Evolutionary conservation across 1,140 invertebrate species (phyloP), one percentile per base, ranked within the genome.

Genomic region (Papilio glaucus): DNA sequence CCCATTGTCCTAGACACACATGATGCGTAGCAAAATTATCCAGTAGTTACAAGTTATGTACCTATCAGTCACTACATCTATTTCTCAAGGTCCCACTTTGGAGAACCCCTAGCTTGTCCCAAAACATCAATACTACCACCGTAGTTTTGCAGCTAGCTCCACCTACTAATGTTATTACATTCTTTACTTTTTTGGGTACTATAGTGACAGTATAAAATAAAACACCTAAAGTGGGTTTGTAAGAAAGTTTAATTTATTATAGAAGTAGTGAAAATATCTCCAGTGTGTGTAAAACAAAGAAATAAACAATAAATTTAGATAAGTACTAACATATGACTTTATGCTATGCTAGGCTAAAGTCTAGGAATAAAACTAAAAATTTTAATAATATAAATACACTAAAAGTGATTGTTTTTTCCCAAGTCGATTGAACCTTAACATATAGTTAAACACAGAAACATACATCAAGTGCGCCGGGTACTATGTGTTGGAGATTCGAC

Each of bases 191-290:
- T 13, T 26, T 10, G 24, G 1, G 2, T 67, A 33, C 37, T n/a
- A n/a, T n/a, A n/a, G n/a, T n/a, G 5, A 15, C 5, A 74, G 21
- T 57, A 57, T 26, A 10, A 57, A 77, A 77, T 67, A 57, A 75
- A 76, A 80, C 70, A 65, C 29, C 72, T 42, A 42, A 3, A 33
- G n/a, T 70, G 83, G 81, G 85, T 90, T 91, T 89, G 86, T 91
- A 91, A 92, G 90, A 91, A 92, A 92, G 88, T 90, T 91, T 88
- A 86, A 89, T 87, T 83, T 87, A 90, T 88, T 80, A 85, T 88
- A 90, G 87, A 90, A 92, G 88, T 92, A 87, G 89, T 88, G 85
- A 92, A 91, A 92, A 92, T 91, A 91, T 92, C 85, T 92, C 87
- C 87, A 87, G 87, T 89, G 85, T 87, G 84, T 83, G 80, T 87